Evolutionary conservation across 2,797 vertebrate species (phyloP).

Genomic region (Hemibagrus guttatus): DNA sequence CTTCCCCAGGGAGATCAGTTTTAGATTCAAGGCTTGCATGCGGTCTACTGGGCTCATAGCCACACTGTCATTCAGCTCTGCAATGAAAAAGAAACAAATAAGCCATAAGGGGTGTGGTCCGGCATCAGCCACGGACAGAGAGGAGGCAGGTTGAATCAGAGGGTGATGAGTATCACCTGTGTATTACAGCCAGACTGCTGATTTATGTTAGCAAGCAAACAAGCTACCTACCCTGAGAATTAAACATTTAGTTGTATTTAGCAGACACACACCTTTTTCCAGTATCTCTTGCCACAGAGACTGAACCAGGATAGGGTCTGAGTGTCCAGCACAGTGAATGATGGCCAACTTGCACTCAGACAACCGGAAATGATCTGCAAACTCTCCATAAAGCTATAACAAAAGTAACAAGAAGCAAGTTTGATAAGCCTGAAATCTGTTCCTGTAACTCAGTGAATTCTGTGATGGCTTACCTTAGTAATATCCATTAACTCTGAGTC

Average conservation of each 20-base stretch:
- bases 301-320: slow-evolving; percentile 92
- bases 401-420: background rate
- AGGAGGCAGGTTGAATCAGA: background rate
- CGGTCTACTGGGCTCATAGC: slow-evolving; percentile 85
- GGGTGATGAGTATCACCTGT: no score
- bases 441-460: background rate
- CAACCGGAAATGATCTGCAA: slow-evolving; percentile 93
- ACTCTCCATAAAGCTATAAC: slow-evolving; percentile 91
- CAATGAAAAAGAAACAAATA: slow-evolving; percentile 48
- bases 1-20: slow-evolving; percentile 91
- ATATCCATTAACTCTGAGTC: slow-evolving; percentile 97
- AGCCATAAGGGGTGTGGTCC: background rate
- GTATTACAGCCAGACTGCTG: background rate
- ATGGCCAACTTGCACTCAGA: slow-evolving; percentile 97
- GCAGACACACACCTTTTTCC: slow-evolving; percentile 82
- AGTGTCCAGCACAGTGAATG: slow-evolving; percentile 95
- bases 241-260: no score
- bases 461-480: slow-evolving; percentile 82
- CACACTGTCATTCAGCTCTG: slow-evolving; percentile 87
- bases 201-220: background rate
- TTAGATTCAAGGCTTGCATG: slow-evolving; percentile 91
- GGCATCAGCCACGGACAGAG: background rate
- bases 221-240: background rate
- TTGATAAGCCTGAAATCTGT: background rate
- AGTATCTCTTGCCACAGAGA: slow-evolving; percentile 97